These are phyloP conservation scores for Porites lutea DNA, from an alignment of 64 coral and sea anemone genomes.

Conservation along the genomic window DNA sequence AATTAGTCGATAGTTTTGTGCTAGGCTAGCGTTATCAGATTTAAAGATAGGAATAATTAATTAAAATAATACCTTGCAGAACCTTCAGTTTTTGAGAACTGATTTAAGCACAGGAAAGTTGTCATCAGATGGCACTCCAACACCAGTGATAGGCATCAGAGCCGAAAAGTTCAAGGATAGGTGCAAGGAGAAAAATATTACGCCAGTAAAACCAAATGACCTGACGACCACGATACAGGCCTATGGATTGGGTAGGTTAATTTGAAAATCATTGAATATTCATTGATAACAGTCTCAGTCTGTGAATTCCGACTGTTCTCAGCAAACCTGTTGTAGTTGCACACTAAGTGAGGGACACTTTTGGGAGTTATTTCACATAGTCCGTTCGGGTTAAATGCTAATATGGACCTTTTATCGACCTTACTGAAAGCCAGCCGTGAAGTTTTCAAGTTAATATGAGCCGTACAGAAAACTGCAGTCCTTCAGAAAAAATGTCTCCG, in stretches of 20 bases:
- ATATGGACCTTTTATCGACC: too few species aligned
- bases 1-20: too few species aligned
- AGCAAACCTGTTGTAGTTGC: too few species aligned
- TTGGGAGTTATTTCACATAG: too few species aligned
- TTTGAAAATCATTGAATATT: conserved; percentile 15
- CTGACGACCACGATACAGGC: not conserved
- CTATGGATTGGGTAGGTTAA: conserved; percentile 4
- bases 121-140: not conserved
- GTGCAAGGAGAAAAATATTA: not conserved
- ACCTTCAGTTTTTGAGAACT: conserved; percentile 20
- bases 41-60: too few species aligned
- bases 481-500: too few species aligned
- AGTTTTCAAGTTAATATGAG: too few species aligned
- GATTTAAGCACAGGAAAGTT: conserved; percentile 6
- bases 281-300: not conserved
- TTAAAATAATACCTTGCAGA: not conserved
- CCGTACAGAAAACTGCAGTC: too few species aligned
- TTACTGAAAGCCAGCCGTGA: too few species aligned
- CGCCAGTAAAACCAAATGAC: conserved; percentile 13
- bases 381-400: too few species aligned
- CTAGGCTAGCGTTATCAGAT: too few species aligned
- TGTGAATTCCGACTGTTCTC: not conserved
- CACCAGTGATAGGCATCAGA: conserved; percentile 1
- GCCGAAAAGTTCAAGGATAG: not conserved
- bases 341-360: too few species aligned